These are phyloP conservation scores for Malurus leucopterus DNA, from an alignment of 2,797 vertebrate genomes.

Conservation along the genomic window DNA sequence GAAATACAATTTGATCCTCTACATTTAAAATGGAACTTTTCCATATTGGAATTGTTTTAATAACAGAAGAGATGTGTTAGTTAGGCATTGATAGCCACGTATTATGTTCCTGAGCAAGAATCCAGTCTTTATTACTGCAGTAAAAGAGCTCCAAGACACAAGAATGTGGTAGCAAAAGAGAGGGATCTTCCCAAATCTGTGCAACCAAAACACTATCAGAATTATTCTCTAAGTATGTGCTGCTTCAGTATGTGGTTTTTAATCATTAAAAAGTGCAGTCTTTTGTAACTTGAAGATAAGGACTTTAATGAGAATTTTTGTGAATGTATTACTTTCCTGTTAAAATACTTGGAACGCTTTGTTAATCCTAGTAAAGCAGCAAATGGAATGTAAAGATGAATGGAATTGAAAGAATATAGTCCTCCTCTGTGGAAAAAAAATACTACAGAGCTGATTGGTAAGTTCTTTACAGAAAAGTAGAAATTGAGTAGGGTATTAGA, in stretches of 20 bases:
- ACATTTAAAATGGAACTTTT: neutral
- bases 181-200: neutral
- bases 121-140: neutral
- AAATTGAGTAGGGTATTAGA: neutral
- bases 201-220: neutral
- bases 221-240: neutral
- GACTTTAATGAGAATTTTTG: slow-evolving; percentile 28
- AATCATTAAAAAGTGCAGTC: slow-evolving; percentile 9
- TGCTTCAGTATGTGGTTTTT: neutral
- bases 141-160: neutral
- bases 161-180: neutral
- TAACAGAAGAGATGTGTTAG: neutral
- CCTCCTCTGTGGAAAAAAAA: neutral
- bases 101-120: neutral
- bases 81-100: neutral
- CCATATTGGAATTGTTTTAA: neutral
- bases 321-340: slow-evolving; percentile 36
- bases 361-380: slow-evolving; percentile 33
- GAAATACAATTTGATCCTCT: neutral
- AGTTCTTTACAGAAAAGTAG: neutral
- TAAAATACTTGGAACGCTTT: slow-evolving; percentile 10
- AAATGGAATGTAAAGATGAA: slow-evolving; percentile 11
- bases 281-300: slow-evolving; percentile 35
- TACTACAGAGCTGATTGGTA: neutral
- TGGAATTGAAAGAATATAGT: neutral